A percentile compares a stretch with the other conserved stretches of the same genome.
These are phyloP conservation scores for Patella depressa DNA, from an alignment of 2,888 invertebrate species.

Conservation along the genomic window DNA sequence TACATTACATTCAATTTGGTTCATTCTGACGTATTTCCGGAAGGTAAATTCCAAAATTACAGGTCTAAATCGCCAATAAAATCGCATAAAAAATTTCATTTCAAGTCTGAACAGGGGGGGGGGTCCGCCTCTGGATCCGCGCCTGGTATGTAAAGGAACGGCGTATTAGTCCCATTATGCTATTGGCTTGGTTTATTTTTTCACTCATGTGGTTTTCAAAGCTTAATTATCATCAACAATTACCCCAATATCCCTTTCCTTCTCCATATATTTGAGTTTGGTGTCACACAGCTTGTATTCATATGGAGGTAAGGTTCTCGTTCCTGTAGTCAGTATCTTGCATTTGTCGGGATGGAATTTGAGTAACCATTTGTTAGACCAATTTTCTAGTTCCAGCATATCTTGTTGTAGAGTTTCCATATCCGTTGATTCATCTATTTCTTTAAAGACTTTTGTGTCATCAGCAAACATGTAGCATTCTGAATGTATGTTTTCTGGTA, in stretches of 20 bases:
- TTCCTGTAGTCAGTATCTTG: too few relatives aligned
- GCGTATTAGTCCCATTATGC: slow-evolving; percentile 19
- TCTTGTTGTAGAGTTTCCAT: slow-evolving; percentile 16
- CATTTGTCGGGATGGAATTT: too few relatives aligned
- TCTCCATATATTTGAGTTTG: not conserved
- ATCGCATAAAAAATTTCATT: too few relatives aligned
- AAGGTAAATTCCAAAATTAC: too few relatives aligned
- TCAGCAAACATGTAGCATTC: slow-evolving; percentile 26
- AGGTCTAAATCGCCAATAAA: too few relatives aligned
- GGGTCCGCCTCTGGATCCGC: too few relatives aligned
- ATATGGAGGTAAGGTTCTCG: not conserved
- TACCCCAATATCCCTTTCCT: slow-evolving; percentile 25
- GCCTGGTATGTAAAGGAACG: not conserved
- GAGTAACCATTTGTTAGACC: slow-evolving; percentile 28
- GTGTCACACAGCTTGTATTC: not conserved
- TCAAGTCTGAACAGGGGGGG: too few relatives aligned
- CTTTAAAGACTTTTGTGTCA: slow-evolving; percentile 27
- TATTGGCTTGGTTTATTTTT: slow-evolving; percentile 15
- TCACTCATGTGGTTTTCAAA: slow-evolving; percentile 14
- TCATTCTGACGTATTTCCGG: too few relatives aligned
- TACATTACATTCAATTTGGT: too few relatives aligned
- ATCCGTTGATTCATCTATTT: not conserved
- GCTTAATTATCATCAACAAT: slow-evolving; percentile 21
- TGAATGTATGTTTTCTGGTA: slow-evolving; percentile 20
- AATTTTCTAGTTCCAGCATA: slow-evolving; percentile 18